Percentiles rank a stretch among this genome's conserved stretches.
Evolutionary conservation across 2,113 vertebrate genomes (phyloP).

Genomic region (Actenoides lindsayi): DNA sequence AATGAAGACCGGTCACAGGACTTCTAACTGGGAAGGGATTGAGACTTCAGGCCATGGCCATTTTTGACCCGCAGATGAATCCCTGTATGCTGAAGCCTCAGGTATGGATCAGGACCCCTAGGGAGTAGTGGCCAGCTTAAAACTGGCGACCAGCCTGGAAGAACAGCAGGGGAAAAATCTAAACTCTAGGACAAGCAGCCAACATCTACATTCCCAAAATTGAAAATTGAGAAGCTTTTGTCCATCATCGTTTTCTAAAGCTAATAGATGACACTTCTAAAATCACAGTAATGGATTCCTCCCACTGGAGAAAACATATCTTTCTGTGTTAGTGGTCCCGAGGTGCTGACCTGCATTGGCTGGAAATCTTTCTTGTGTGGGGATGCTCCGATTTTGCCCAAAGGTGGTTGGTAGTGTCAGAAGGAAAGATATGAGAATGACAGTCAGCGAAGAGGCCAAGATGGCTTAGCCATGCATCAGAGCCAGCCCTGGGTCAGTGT

Average conservation of each 20-base stretch:
- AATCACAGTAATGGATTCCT: background rate
- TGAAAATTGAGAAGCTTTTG: background rate
- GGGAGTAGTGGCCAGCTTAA: background rate
- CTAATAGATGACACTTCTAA: background rate
- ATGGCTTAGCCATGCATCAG: background rate
- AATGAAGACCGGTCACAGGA: background rate
- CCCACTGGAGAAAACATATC: background rate
- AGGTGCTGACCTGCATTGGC: background rate
- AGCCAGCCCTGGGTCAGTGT: background rate
- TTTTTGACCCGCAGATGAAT: background rate
- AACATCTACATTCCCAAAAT: background rate
- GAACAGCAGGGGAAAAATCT: background rate
- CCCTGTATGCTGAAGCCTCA: background rate
- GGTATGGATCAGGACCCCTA: background rate
- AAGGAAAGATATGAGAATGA: background rate
- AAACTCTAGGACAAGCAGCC: background rate
- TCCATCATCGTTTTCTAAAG: background rate
- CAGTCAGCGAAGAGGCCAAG: background rate
- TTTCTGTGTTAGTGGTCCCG: background rate
- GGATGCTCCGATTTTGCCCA: background rate
- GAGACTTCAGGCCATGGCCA: background rate
- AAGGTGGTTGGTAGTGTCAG: background rate
- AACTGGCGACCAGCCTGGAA: background rate
- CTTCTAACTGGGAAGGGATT: rapidly evolving
- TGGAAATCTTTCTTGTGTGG: background rate